Evolutionary conservation across 2,113 vertebrate genomes (phyloP).

Genomic region (Merops nubicus): DNA sequence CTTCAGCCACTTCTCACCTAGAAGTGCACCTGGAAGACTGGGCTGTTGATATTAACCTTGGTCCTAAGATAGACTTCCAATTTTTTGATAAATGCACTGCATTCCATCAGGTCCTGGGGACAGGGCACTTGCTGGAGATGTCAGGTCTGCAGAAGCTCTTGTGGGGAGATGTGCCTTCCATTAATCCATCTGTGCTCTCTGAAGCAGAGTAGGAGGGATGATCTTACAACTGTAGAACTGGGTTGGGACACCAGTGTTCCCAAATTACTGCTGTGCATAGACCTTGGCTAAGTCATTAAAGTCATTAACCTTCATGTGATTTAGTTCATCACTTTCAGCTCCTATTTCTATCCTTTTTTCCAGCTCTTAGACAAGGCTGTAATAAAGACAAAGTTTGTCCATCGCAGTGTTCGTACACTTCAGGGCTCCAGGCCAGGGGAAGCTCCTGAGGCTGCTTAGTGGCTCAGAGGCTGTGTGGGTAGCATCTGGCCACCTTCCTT

Average conservation of each 20-base stretch:
- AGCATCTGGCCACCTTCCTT: background rate
- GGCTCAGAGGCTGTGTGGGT: background rate
- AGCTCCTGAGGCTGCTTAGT: background rate
- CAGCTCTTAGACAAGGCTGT: background rate
- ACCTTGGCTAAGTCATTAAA: background rate
- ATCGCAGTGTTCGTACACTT: accelerated
- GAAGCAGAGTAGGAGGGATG: background rate
- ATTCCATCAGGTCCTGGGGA: background rate
- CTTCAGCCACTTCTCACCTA: background rate
- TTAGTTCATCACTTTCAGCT: background rate
- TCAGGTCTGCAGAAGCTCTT: background rate
- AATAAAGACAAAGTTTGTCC: background rate
- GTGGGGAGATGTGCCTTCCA: background rate
- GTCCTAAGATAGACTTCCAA: accelerated
- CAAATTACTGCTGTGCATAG: background rate
- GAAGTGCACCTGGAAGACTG: accelerated
- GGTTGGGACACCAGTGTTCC: background rate
- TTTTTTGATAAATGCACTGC: accelerated
- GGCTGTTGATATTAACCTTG: background rate
- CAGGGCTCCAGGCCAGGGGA: background rate
- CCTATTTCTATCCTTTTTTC: background rate
- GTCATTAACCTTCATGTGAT: background rate
- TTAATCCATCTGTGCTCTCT: background rate
- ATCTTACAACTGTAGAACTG: background rate
- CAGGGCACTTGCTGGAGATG: background rate